Percentiles rank a stretch among this genome's conserved stretches.
Evolutionary conservation across 2,888 invertebrate species (phyloP).

Genomic region (Pandemis cinnamomeana): DNA sequence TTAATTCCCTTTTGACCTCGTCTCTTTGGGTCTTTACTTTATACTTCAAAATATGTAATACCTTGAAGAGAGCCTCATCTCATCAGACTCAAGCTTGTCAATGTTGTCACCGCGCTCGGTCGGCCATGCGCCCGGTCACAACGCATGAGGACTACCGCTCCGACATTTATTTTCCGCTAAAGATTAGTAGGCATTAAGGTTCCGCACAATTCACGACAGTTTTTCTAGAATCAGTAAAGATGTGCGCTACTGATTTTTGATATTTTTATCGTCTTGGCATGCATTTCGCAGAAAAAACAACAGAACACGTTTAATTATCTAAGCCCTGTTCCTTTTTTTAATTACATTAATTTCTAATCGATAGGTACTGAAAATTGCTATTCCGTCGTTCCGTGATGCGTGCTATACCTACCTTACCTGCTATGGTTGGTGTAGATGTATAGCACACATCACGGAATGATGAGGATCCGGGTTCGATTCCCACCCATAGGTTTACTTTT

Average conservation of each 20-base stretch:
- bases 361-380: too few relatives aligned
- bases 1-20: neutral
- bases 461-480: too few relatives aligned
- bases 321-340: too few relatives aligned
- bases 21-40: neutral
- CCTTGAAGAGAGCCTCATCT: neutral
- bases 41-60: neutral
- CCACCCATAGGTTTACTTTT: too few relatives aligned
- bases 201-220: neutral
- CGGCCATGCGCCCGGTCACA: slow-evolving; percentile 36
- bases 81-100: neutral
- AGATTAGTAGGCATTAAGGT: slow-evolving; percentile 40
- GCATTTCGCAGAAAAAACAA: too few relatives aligned
- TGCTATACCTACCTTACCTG: too few relatives aligned
- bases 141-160: slow-evolving; percentile 40
- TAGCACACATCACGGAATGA: too few relatives aligned
- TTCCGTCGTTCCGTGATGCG: too few relatives aligned
- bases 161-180: slow-evolving; percentile 40
- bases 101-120: slow-evolving; percentile 38
- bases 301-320: too few relatives aligned
- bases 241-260: neutral
- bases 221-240: neutral
- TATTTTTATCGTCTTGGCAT: neutral
- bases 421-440: too few relatives aligned
- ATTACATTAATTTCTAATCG: too few relatives aligned